Base-by-base conservation (phyloP, 2,113 vertebrate species). In the Plecotus auritus region DNA sequence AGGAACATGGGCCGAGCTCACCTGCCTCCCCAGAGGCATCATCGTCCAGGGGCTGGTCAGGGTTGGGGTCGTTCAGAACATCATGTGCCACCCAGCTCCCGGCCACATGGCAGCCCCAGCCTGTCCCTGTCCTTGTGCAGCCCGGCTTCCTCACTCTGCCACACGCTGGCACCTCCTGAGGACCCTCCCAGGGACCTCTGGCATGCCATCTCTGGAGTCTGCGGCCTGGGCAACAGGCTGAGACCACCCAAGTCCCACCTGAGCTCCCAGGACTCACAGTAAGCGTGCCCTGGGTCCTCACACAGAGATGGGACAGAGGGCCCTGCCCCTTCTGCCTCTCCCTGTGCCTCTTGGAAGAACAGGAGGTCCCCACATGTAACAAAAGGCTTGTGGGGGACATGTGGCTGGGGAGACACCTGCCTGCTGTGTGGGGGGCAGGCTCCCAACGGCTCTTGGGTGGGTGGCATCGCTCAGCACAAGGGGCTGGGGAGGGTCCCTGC, bases 21-120 rank as follows among this genome's bases (percentile, higher is more conserved):
- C n/a, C 49, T 0, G 4, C 10, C 30, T 54, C 81, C 32, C 6
- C 30, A 37, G 59, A 47, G 5, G 18, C 14, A 49, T 35, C 30
- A 0, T 7, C 0, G 8, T 9, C 22, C n/a, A 35, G 11, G 4
- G 4, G 20, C 67, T 16, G 59, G 20, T 49, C 67, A 28, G 32
- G 9, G 35, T n/a, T 12, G 0, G 51, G 7, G 64, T 81, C 23
- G 0, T 13, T 74, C 77, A 13, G 84, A n/a, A 40, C 18, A 14
- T 35, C 20, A 42, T 18, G 28, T 35, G 42, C 49, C 49, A 23
- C 5, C 70, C 59, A 28, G 18, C 40, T 45, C 32, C 22, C 32
- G 35, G 56, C 32, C 40, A 42, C 30, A 5, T 45, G 18, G 72
- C 7, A 42, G 2, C 20, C 1, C 0, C 20, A 2, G 1, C 3